Evolutionary conservation across 2,797 vertebrate genomes (phyloP), one percentile per base, ranked within the genome.

Genomic region (Coregonus suidteri): DNA sequence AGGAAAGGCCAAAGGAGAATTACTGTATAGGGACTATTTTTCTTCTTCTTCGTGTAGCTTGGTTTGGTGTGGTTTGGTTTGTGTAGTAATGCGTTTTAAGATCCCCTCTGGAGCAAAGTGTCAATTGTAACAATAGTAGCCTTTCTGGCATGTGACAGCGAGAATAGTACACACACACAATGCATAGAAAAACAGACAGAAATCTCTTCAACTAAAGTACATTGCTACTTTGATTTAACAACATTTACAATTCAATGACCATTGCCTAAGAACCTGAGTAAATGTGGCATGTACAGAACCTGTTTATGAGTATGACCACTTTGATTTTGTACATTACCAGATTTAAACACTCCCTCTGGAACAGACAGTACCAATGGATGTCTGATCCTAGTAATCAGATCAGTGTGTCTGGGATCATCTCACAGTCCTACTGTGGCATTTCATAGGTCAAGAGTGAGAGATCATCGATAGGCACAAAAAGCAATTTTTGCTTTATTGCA

Each of bases 401-500:
- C 41, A 47, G 9, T n/a, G 25, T 64, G 59, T 25, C 25, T 64
- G 20, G 20, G n/a, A 64, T 64, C n/a, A 11, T 25, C 25, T 64
- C 11, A 30, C 25, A 9, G 7, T 11, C 20, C 20, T 25, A 64
- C 9, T 64, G 7, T 7, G 6, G 92, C 91, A 91, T 94, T 93
- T 95, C 91, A 94, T 94, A 94, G 93, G 93, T 93, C 41, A 64
- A 90, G 90, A 93, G 92, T 93, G 88, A 94, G 93, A 93, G 91
- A 92, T 92, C 91, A 93, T 94, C 91, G 91, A 94, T 94, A 93
- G 93, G 91, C 90, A 91, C 91, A 90, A 91, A 93, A 93, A 30
- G 87, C 91, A 91, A 91, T 92, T 92, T 91, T 88, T 88, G 91
- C 88, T 91, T 92, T 88, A 90, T 92, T 93, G 92, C 91, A 66